Evolutionary conservation across 2,113 vertebrate species (phyloP).

Genomic region (Dicerorhinus sumatrensis): DNA sequence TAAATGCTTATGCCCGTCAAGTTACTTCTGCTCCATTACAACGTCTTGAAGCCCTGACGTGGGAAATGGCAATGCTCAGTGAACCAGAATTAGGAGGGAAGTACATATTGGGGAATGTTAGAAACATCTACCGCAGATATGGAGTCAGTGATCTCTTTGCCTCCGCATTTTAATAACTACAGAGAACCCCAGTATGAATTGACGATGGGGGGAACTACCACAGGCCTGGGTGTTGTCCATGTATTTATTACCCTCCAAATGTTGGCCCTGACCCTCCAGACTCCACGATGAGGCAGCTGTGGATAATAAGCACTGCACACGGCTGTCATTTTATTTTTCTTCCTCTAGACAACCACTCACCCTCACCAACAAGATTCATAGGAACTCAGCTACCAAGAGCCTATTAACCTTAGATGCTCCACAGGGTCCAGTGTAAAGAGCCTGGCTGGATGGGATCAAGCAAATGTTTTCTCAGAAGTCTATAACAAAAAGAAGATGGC

Average conservation of each 20-base stretch:
- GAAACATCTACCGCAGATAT: neutral
- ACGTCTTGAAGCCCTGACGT: rapidly evolving
- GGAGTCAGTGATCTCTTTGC: neutral
- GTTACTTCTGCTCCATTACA: neutral
- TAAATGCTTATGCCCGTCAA: neutral
- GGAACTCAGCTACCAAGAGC: neutral
- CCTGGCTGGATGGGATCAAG: conserved; percentile 52
- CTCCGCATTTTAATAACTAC: neutral
- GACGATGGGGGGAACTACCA: neutral
- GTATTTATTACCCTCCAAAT: neutral
- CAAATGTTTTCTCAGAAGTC: conserved; percentile 45
- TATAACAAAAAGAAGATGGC: neutral
- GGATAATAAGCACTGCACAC: neutral
- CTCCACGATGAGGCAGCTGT: rapidly evolving
- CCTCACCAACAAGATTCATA: neutral
- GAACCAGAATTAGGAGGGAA: neutral
- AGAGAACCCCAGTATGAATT: neutral
- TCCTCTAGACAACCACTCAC: neutral
- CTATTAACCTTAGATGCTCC: conserved; percentile 49
- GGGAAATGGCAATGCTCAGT: neutral
- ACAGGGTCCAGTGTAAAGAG: neutral
- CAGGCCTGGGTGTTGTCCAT: neutral
- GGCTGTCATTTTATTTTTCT: neutral
- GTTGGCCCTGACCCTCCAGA: neutral
- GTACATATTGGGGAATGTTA: neutral